A percentile compares a stretch with the other conserved stretches of the same genome.
phyloP scores from a whole-genome alignment of 2,888 invertebrate species.

The Aporophyla nigra region DNA sequence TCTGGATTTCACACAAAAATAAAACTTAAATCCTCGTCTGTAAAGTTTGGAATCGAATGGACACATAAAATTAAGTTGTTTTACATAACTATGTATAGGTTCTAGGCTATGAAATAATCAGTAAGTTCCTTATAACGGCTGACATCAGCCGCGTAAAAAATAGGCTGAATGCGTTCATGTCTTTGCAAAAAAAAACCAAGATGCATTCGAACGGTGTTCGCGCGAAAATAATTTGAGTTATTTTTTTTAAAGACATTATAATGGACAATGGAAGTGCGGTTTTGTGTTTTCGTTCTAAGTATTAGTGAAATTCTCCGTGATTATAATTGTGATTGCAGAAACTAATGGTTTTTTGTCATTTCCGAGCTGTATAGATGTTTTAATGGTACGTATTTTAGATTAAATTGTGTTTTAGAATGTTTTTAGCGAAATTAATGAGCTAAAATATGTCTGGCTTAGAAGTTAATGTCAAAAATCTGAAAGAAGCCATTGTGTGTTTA shows the following conservation, averaged over 20 bases:
- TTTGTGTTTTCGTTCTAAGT: slow-evolving; percentile 19
- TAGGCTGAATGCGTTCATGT: slow-evolving; percentile 35
- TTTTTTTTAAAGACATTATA: background rate
- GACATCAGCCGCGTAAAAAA: slow-evolving; percentile 50
- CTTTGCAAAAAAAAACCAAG: slow-evolving; percentile 44
- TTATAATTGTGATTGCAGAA: slow-evolving; percentile 33
- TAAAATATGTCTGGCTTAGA: background rate
- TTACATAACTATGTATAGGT: slow-evolving; percentile 80
- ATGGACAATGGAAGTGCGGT: slow-evolving; percentile 37
- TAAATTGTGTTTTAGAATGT: background rate
- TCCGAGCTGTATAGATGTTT: slow-evolving; percentile 38
- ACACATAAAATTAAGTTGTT: slow-evolving; percentile 75
- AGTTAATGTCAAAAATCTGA: slow-evolving; percentile 34
- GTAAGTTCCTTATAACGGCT: slow-evolving; percentile 75
- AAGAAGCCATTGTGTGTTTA: slow-evolving; percentile 51
- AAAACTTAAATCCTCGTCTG: slow-evolving; percentile 8
- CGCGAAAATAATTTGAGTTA: slow-evolving; percentile 54
- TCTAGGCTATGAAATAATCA: slow-evolving; percentile 86
- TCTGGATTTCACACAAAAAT: slow-evolving; percentile 55
- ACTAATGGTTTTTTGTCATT: slow-evolving; percentile 46
- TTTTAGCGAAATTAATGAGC: background rate
- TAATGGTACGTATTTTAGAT: slow-evolving; percentile 56
- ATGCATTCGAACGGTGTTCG: slow-evolving; percentile 43
- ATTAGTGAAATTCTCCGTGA: slow-evolving; percentile 14
- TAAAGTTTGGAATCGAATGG: slow-evolving; percentile 63